Evolutionary conservation across 1,140 invertebrate genomes (phyloP).

Genomic region (Drosophila baimaii): DNA sequence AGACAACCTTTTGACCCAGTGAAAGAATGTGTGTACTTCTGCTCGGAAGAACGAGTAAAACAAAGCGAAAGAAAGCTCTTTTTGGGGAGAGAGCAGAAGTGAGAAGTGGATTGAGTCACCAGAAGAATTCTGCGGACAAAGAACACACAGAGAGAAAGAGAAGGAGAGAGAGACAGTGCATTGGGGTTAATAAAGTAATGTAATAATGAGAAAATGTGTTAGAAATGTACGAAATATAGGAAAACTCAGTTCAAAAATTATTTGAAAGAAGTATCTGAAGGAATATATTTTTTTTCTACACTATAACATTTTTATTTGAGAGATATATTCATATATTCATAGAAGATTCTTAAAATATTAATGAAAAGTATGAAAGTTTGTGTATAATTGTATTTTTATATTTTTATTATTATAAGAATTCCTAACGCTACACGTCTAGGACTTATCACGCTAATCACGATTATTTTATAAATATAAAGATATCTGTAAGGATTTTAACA

Average conservation of each 20-base stretch:
- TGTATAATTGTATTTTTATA: neutral
- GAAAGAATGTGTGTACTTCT: constrained; percentile 2
- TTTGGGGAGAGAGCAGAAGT: constrained; percentile 6
- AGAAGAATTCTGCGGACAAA: constrained; percentile 36
- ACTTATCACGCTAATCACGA: too few species aligned
- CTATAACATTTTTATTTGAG: too few species aligned
- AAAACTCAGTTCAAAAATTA: neutral
- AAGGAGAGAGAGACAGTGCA: neutral
- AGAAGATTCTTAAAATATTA: neutral
- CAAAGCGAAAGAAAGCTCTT: constrained; percentile 27
- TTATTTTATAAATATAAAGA: too few species aligned
- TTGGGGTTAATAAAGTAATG: neutral
- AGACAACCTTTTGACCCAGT: constrained; percentile 34
- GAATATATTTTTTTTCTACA: too few species aligned
- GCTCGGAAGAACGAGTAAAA: constrained; percentile 4
- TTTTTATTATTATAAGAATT: neutral
- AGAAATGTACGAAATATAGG: neutral
- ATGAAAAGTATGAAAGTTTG: neutral
- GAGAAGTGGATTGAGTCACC: constrained; percentile 14
- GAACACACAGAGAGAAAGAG: constrained; percentile 7
- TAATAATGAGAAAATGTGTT: too few species aligned
- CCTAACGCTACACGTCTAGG: too few species aligned
- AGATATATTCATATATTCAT: too few species aligned
- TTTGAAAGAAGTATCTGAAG: too few species aligned
- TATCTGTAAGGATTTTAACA: too few species aligned